These are phyloP conservation scores for Pseudopipra pipra DNA, from an alignment of 2,113 vertebrate genomes.

Conservation along the genomic window DNA sequence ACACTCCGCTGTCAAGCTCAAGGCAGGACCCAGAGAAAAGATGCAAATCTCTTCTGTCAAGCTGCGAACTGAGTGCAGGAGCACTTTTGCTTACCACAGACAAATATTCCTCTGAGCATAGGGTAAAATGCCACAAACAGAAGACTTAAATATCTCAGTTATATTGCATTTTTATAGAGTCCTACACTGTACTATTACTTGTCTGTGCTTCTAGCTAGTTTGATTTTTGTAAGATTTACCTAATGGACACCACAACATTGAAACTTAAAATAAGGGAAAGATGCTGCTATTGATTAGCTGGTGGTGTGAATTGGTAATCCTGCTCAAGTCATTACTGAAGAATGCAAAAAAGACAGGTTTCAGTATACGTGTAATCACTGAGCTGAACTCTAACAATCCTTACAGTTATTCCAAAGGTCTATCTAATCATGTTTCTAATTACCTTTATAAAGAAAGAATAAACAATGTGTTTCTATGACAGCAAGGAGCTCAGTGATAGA, in stretches of 20 bases:
- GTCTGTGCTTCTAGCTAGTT: neutral
- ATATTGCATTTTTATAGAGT: neutral
- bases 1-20: neutral
- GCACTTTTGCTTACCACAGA: neutral
- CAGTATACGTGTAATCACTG: neutral
- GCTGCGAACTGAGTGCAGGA: neutral
- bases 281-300: neutral
- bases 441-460: conserved; percentile 13
- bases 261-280: neutral
- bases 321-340: neutral
- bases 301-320: conserved; percentile 5
- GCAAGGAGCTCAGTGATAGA: neutral
- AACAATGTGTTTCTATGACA: conserved; percentile 55
- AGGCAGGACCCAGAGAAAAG: neutral
- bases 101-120: neutral
- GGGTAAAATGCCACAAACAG: neutral
- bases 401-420: conserved; percentile 28
- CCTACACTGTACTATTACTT: neutral
- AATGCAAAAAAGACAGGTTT: neutral
- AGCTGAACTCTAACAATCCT: neutral
- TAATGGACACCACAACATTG: neutral
- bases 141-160: neutral
- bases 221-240: neutral
- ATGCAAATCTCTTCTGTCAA: neutral
- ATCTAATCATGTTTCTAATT: neutral